phyloP scores from a whole-genome alignment of 2,888 invertebrate species.

The Lampropteryx suffumata region DNA sequence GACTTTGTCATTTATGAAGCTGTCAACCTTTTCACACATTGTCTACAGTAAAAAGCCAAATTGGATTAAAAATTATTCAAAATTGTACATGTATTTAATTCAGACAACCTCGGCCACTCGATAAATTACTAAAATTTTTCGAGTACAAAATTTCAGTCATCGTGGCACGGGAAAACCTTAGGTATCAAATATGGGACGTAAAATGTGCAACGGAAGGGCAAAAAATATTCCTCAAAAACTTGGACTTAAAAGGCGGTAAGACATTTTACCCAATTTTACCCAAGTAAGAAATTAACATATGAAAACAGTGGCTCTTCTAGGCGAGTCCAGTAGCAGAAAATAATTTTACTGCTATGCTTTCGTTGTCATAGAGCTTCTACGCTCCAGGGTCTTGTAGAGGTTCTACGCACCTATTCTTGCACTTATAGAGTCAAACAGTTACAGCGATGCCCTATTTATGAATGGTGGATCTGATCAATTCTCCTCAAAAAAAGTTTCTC shows the following conservation, averaged over 20 bases:
- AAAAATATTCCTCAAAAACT: constrained; percentile 62
- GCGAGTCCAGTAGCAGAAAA: too few species aligned
- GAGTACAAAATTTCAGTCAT: constrained; percentile 48
- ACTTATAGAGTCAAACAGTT: too few species aligned
- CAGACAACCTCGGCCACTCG: constrained; percentile 3
- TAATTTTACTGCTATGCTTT: too few species aligned
- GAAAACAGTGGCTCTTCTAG: too few species aligned
- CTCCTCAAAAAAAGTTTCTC: too few species aligned
- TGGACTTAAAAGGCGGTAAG: constrained; percentile 70
- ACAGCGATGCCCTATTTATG: too few species aligned
- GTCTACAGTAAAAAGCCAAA: constrained; percentile 10
- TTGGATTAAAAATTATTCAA: constrained; percentile 37
- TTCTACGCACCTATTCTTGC: too few species aligned
- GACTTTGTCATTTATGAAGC: constrained; percentile 1
- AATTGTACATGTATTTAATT: constrained; percentile 10
- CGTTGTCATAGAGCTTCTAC: too few species aligned
- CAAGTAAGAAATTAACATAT: too few species aligned
- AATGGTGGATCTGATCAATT: too few species aligned
- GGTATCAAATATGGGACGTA: constrained; percentile 74
- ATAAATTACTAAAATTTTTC: constrained; percentile 34
- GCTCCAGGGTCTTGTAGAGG: too few species aligned
- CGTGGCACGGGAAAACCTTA: constrained; percentile 65
- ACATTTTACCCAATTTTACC: not conserved
- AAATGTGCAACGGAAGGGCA: constrained; percentile 71
- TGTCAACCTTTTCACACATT: constrained; percentile 2